Evolutionary conservation across 2,113 vertebrate genomes (phyloP).

Genomic region (Mellivora capensis): DNA sequence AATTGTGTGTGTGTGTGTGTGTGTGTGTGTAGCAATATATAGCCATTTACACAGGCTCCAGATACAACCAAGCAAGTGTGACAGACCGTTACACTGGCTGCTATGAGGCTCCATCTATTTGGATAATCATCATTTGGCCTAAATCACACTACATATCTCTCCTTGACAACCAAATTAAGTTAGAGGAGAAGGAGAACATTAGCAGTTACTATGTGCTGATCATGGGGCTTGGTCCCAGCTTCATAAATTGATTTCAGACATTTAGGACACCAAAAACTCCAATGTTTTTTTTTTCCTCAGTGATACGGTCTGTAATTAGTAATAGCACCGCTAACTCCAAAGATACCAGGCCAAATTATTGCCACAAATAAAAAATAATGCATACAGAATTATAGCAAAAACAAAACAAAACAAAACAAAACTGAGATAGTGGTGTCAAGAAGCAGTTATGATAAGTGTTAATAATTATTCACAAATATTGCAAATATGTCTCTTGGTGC

Average conservation of each 20-base stretch:
- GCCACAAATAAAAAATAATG: background rate
- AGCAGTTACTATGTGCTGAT: background rate
- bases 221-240: background rate
- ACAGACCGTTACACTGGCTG: background rate
- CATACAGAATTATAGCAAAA: background rate
- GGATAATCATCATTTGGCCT: background rate
- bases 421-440: background rate
- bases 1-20: too few species aligned
- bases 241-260: background rate
- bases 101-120: background rate
- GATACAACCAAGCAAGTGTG: background rate
- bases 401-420: background rate
- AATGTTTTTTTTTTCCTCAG: background rate
- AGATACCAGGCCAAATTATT: background rate
- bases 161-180: constrained; percentile 15
- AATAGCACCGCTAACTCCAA: background rate
- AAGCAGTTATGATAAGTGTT: background rate
- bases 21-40: background rate
- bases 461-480: background rate
- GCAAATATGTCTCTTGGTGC: background rate
- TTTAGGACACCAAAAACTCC: background rate
- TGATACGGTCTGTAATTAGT: background rate
- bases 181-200: background rate
- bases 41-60: background rate
- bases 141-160: background rate